A percentile compares a stretch with the other conserved stretches of the same genome.
Conservation (phyloP, 2,797 vertebrate species). For the Hemitrygon akajei region DNA sequence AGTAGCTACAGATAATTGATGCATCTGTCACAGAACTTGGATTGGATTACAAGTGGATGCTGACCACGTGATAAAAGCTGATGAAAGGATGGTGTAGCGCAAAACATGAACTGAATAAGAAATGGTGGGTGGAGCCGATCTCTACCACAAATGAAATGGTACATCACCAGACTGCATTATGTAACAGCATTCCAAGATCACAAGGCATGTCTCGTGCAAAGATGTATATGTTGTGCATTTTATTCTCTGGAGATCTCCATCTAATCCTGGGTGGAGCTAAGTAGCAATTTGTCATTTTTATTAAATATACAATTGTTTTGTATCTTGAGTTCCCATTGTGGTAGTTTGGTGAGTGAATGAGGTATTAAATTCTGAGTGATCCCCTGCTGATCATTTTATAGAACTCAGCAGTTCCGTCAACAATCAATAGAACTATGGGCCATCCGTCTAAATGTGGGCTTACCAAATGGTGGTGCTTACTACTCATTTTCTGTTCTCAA, state of each 20-base stretch:
- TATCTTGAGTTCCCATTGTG: not conserved
- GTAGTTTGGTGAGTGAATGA: not conserved
- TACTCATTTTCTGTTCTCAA: not conserved
- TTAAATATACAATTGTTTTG: not conserved
- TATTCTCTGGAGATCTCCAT: not conserved
- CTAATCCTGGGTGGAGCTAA: not conserved
- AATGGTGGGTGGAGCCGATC: not conserved
- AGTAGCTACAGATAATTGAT: not conserved
- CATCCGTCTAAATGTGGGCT: not conserved
- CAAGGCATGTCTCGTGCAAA: not conserved
- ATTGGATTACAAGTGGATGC: conserved; percentile 5
- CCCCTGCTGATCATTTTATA: not conserved
- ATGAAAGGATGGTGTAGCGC: not conserved
- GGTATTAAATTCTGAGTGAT: not conserved
- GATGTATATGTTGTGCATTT: not conserved
- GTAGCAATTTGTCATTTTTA: no score
- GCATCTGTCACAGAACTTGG: not conserved
- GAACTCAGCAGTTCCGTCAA: not conserved
- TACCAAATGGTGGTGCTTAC: not conserved
- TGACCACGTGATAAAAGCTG: not conserved
- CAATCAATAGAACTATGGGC: not conserved
- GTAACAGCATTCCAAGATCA: not conserved
- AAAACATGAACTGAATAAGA: not conserved
- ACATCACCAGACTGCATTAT: not conserved
- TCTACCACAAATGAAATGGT: not conserved